Conservation (phyloP, 2,797 vertebrate species). For the Acrossocheilus wenchowensis region DNA sequence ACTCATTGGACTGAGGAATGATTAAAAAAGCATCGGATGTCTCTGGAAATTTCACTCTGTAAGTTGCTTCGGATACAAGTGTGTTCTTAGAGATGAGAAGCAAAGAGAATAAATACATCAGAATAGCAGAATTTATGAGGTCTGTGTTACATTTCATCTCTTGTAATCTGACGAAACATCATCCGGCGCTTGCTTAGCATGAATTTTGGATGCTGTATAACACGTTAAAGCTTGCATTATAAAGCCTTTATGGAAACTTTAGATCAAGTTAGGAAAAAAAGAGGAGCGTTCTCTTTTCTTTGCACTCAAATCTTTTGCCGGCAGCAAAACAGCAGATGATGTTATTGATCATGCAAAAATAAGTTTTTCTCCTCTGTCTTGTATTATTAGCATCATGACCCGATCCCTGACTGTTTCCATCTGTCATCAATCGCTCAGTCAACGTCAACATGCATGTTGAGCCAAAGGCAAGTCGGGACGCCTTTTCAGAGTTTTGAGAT, state of each 20-base stretch:
- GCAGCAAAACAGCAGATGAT: neutral
- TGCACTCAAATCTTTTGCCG: neutral
- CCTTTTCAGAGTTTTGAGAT: conserved; percentile 2
- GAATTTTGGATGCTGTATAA: neutral
- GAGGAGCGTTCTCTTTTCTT: neutral
- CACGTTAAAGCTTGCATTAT: neutral
- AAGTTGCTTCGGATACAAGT: neutral
- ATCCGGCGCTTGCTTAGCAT: neutral
- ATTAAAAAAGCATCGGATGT: neutral
- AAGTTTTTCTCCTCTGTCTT: neutral
- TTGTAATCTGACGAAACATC: conserved; percentile 19
- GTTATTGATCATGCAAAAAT: neutral
- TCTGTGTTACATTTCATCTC: neutral
- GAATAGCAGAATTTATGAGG: neutral
- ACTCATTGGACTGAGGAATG: too few relatives aligned
- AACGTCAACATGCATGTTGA: neutral
- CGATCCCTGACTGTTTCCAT: neutral
- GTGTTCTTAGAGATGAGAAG: neutral
- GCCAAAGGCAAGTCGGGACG: neutral
- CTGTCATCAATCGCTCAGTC: conserved; percentile 5
- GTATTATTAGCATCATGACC: neutral
- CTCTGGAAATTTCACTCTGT: neutral
- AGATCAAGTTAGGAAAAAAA: neutral
- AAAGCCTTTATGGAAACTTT: neutral
- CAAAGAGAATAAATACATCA: conserved; percentile 7